Percentiles rank a stretch among this genome's conserved stretches.
These are phyloP conservation scores for Cosmia trapezina DNA, from an alignment of 2,888 invertebrate species.

Conservation along the genomic window DNA sequence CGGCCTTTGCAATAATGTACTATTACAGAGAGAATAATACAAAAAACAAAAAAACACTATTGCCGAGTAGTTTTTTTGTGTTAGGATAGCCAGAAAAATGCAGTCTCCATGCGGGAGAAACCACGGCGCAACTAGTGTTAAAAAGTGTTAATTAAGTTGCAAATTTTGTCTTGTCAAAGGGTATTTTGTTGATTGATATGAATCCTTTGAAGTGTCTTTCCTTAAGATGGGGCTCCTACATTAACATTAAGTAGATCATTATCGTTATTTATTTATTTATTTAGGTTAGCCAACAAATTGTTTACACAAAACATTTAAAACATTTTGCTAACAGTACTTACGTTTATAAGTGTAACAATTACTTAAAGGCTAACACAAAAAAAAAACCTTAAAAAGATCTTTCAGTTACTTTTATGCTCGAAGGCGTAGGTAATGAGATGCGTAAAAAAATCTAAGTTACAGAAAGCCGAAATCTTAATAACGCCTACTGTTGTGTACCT, in stretches of 20 bases:
- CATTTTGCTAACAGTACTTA: too few relatives aligned
- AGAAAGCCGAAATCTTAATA: constrained; percentile 7
- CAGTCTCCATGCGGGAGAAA: background rate
- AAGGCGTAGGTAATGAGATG: constrained; percentile 21
- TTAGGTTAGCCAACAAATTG: too few relatives aligned
- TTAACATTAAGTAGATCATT: constrained; percentile 16
- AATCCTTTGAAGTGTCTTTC: constrained; percentile 11
- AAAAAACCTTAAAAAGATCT: constrained; percentile 30
- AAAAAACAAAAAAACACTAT: too few relatives aligned
- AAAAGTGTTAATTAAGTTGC: constrained; percentile 22
- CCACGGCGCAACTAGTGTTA: background rate
- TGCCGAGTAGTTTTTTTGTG: too few relatives aligned
- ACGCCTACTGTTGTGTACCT: background rate
- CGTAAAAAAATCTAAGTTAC: constrained; percentile 28
- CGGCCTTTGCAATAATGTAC: too few relatives aligned
- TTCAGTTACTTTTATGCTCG: constrained; percentile 2
- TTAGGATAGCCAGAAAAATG: background rate
- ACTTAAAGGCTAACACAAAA: too few relatives aligned
- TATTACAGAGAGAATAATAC: too few relatives aligned
- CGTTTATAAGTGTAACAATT: too few relatives aligned
- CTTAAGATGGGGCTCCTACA: background rate
- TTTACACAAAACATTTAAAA: too few relatives aligned
- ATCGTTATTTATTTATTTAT: too few relatives aligned
- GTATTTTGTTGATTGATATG: constrained; percentile 11
- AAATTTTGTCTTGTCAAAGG: constrained; percentile 18